A percentile compares a stretch with the other conserved stretches of the same genome.
phyloP scores from a whole-genome alignment of 2,888 invertebrate genomes.

The Rosalia funebris region DNA sequence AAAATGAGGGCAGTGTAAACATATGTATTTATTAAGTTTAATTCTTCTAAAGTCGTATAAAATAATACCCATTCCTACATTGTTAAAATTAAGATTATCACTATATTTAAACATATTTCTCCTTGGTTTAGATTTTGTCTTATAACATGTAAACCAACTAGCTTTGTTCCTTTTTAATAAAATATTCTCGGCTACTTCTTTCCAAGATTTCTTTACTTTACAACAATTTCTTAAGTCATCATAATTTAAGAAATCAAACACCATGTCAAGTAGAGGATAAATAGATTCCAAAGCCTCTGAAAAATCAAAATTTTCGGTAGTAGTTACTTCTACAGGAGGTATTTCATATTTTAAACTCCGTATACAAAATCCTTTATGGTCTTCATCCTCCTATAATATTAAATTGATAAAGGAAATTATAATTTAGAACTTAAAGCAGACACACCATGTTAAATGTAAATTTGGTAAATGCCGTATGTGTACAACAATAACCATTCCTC shows the following conservation, averaged over 20 bases:
- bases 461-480: no score
- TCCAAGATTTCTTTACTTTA: slow-evolving; percentile 52
- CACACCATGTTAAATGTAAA: no score
- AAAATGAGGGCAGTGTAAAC: slow-evolving; percentile 46
- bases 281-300: slow-evolving; percentile 51
- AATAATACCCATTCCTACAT: slow-evolving; percentile 50
- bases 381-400: slow-evolving; percentile 2
- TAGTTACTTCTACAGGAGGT: slow-evolving; percentile 36
- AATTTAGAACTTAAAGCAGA: no score
- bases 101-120: slow-evolving; percentile 44
- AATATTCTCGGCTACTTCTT: slow-evolving; percentile 45
- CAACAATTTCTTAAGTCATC: slow-evolving; percentile 49
- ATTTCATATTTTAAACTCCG: slow-evolving; percentile 39
- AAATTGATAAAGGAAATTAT: neutral
- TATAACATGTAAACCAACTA: slow-evolving; percentile 54
- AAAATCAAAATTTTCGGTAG: slow-evolving; percentile 49
- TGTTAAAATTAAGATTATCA: slow-evolving; percentile 48
- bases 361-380: slow-evolving; percentile 40
- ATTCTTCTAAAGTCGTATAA: slow-evolving; percentile 51
- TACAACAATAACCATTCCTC: no score
- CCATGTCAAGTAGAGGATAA: slow-evolving; percentile 53
- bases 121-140: slow-evolving; percentile 31
- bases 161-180: slow-evolving; percentile 46
- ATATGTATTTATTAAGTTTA: slow-evolving; percentile 50
- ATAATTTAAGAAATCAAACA: slow-evolving; percentile 52